phyloP scores from a whole-genome alignment of 2,797 vertebrate species.

The Nothura maculosa region DNA sequence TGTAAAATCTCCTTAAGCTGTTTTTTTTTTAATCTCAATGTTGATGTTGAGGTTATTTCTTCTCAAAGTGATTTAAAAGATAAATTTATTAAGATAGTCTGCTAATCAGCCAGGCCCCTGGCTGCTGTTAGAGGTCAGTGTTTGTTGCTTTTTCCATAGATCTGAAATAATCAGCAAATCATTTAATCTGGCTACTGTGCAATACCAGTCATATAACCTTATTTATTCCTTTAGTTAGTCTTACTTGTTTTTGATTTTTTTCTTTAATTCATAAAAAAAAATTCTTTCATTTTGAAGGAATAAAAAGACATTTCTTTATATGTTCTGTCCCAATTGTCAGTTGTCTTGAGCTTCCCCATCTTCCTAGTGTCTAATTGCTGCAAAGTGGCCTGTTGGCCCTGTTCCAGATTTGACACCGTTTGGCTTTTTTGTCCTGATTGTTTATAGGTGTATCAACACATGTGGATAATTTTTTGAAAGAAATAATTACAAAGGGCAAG shows the following conservation, averaged over 20 bases:
- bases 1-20: constrained; percentile 7
- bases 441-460: background rate
- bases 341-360: background rate
- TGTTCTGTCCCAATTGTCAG: background rate
- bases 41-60: background rate
- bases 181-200: background rate
- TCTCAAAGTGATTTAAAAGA: background rate
- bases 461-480: background rate
- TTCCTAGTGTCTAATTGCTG: constrained; percentile 16
- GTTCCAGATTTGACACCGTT: background rate
- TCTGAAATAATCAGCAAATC: background rate
- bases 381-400: background rate
- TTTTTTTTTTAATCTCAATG: background rate
- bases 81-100: background rate
- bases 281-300: background rate
- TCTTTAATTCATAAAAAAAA: background rate
- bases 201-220: background rate
- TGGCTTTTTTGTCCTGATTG: background rate
- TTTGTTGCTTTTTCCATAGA: background rate
- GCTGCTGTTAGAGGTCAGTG: background rate
- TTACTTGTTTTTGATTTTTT: background rate
- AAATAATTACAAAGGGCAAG: background rate
- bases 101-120: constrained; percentile 21
- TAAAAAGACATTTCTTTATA: background rate
- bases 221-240: background rate